Evolutionary conservation across 2,797 vertebrate genomes (phyloP), one percentile per base, ranked within the genome.

Genomic region (Molossus alvarezi): DNA sequence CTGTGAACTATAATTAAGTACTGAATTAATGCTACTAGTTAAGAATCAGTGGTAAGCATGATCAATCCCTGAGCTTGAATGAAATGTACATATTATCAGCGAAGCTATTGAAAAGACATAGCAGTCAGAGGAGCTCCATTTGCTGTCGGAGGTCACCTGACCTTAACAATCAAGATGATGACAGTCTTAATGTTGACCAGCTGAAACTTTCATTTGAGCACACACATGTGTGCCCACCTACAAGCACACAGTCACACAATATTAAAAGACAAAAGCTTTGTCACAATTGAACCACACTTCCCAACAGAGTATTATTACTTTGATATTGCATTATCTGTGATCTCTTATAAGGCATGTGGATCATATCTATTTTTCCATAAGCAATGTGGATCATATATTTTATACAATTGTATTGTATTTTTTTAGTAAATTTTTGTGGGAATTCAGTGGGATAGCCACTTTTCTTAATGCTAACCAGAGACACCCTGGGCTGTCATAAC

Each of bases 1-100:
- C 90, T 94, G 10, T 58, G 29, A 79, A 27, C 37, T 95, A 41
- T 71, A 93, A 88, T 94, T 89, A 91, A 88, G 53, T 85, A 84
- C 3, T 93, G 79, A 87, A 91, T 91, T 88, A 69, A 82, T 41
- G 29, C 23, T 80, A 58, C 82, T 45, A 48, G 79, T 80, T 79
- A 65, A 71, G 93, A 76, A 89, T 82, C 53, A 82, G 41, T 14
- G 41, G 67, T 62, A 33, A 57, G 12, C 55, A 45, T 1, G 45
- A 75, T 91, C 41, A 57, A 94, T 86, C 77, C n/a, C 33, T 33
- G 29, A 77, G 29, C 73, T 10, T 71, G 57, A 80, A 57, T 71
- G 80, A 92, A 82, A 81, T 9, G 14, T 20, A 57, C 2, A 25
- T 9, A 51, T 29, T 29, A 53, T 76, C 80, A 85, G 94, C 62